Base-by-base conservation (phyloP, 2,797 vertebrate genomes). In the Gymnothorax javanicus region DNA sequence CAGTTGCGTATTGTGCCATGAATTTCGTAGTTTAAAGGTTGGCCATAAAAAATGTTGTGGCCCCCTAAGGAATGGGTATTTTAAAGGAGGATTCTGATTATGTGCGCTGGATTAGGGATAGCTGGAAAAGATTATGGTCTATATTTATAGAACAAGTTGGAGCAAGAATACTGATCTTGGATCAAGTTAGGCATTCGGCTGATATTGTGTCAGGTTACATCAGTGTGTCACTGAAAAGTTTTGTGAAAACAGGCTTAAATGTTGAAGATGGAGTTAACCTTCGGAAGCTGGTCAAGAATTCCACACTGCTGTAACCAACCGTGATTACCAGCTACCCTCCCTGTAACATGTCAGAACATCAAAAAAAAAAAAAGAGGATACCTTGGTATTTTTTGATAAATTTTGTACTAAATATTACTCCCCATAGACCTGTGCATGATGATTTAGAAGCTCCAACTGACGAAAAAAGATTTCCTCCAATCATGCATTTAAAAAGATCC, bases 261-360 rank as follows among this genome's bases (percentile, higher is more conserved):
- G 71, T 43, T 13, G 13, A 73, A 73, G 4, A 43, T 73, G 71
- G 64, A 13, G 60, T 56, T 20, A 57, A 23, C 43, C 62, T 62
- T 86, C n/a, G 73, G 43, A 82, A 86, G 52, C 85, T 67, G 59
- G 8, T 27, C 11, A 15, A 25, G 62, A 82, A 81, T 20, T 43
- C 7, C 15, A 25, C 33, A 43, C 3, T 58, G 73, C 17, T 58
- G 11, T 15, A 75, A 33, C 85, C 43, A 25, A 4, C 43, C n/a
- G 81, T 25, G 25, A 7, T 82, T 58, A 9, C 7, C 73, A 59
- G 84, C 23, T 71, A 58, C 17, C 25, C 20, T 54, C 43, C 54
- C 54, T 33, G 75, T 67, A 85, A 25, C 52, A 62, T 62, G 60
- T 4, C 84, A 23, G 52, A 57, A 50, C 73, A 56, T 50, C 20